Evolutionary conservation across 2,888 invertebrate genomes (phyloP).

Genomic region (Pristionchus fissidentatus): DNA sequence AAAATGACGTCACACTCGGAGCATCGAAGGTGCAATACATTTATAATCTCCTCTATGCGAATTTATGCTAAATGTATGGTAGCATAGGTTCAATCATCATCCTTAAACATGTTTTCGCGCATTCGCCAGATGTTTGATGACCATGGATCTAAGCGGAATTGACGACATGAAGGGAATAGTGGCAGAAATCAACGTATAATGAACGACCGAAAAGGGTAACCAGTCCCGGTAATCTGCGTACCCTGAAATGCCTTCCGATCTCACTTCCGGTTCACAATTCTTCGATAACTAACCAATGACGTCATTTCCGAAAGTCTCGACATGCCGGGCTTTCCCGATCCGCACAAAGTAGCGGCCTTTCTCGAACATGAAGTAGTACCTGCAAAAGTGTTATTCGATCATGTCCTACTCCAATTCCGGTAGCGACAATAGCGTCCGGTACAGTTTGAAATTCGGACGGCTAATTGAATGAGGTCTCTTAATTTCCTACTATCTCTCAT

Average conservation of each 20-base stretch:
- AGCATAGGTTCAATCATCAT: too few species aligned
- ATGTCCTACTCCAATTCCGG: too few species aligned
- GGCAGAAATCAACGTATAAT: constrained; percentile 12
- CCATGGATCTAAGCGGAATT: not conserved
- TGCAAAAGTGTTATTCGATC: not conserved
- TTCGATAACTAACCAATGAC: not conserved
- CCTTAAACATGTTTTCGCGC: too few species aligned
- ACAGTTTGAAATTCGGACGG: too few species aligned
- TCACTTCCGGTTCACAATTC: not conserved
- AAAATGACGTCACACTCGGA: not conserved
- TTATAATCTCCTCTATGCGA: not conserved
- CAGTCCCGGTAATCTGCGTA: constrained; percentile 24
- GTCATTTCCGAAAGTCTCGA: constrained; percentile 12
- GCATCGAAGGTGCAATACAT: not conserved
- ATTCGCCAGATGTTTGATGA: not conserved
- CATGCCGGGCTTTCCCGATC: not conserved
- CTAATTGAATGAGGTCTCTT: too few species aligned
- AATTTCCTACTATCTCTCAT: too few species aligned
- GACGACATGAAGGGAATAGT: constrained; percentile 1
- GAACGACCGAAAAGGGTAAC: constrained; percentile 23
- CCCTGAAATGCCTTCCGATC: not conserved
- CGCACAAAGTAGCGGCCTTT: not conserved
- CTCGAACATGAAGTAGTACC: constrained; percentile 17
- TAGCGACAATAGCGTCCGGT: too few species aligned
- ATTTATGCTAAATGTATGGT: not conserved